Evolutionary conservation across 1,140 invertebrate genomes (phyloP), one percentile per base, ranked within the genome.

Genomic region (Philotrypesis tridentata): DNA sequence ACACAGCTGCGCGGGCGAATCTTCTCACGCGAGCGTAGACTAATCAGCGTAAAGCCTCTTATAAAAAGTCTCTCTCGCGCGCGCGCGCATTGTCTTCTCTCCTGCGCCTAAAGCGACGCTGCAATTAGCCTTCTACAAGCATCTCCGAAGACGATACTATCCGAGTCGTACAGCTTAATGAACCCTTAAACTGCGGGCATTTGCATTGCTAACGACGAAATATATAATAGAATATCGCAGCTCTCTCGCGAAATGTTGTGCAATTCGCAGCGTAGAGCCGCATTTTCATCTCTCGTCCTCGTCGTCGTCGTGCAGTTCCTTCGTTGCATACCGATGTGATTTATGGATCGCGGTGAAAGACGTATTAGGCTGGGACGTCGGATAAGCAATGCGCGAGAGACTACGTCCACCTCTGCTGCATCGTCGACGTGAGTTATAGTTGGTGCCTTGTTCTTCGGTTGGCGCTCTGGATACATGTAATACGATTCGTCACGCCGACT

Each of bases 301-400:
- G 12, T 48, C 12, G 12, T 2, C 11, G 17, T 37, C 23, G 65
- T 78, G 70, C 83, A 73, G 74, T 79, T 74, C 68, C 48, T 61
- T 55, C 67, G 14, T n/a, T 23, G 74, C 83, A 85, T 86, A 84
- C 77, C 85, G 79, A 83, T 84, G 75, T 86, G 85, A 87, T 87
- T 86, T 86, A 87, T 87, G 84, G 80, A 86, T 85, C 81, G 85
- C 83, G 84, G 84, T 82, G 83, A 84, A 68, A 80, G 71, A 84
- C 84, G 84, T 85, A 87, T 86, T 87, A 85, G 84, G 84, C 83
- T 83, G 65, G 48, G 83, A 33, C 80, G 81, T 71, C 79, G 84
- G 79, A 72, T 82, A 71, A 70, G 82, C 70, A 73, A 3, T 33
- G 77, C 74, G 81, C 61, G 71, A 29, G 80, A 78, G 82, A 85